Conservation (phyloP, 2,888 invertebrate species). For the Lasioglossum marginatum region DNA sequence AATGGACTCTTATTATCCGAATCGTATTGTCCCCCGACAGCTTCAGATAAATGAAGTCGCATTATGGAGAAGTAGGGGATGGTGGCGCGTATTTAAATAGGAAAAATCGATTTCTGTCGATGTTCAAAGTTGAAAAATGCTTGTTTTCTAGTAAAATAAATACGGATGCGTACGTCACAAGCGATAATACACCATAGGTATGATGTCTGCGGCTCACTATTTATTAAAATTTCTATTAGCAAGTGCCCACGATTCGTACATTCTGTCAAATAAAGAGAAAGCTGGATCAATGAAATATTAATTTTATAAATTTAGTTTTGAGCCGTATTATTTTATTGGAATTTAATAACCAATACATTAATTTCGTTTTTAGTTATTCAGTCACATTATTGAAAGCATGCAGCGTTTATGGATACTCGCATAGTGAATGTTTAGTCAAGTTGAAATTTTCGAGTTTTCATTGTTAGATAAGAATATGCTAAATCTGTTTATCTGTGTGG, state of each 20-base stretch:
- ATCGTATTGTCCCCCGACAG: background rate
- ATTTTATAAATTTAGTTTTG: background rate
- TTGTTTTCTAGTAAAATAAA: background rate
- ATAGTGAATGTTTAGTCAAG: background rate
- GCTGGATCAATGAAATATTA: background rate
- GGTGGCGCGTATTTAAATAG: background rate
- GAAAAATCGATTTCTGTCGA: conserved; percentile 8
- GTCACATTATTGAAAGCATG: background rate
- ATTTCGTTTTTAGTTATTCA: background rate
- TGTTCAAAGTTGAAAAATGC: conserved; percentile 5
- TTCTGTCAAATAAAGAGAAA: background rate
- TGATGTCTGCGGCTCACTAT: background rate
- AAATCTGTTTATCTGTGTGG: background rate
- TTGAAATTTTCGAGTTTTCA: background rate
- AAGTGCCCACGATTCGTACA: background rate
- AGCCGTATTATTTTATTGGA: background rate
- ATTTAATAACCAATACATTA: background rate
- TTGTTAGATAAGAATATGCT: background rate
- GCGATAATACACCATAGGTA: background rate
- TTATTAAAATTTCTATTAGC: background rate
- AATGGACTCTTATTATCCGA: conserved; percentile 11
- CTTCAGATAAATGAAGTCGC: conserved; percentile 3
- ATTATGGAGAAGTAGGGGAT: background rate
- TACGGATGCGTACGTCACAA: background rate
- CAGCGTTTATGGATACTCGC: background rate